Conservation (phyloP, 1,140 invertebrate species). For the Olivierus martensii region DNA sequence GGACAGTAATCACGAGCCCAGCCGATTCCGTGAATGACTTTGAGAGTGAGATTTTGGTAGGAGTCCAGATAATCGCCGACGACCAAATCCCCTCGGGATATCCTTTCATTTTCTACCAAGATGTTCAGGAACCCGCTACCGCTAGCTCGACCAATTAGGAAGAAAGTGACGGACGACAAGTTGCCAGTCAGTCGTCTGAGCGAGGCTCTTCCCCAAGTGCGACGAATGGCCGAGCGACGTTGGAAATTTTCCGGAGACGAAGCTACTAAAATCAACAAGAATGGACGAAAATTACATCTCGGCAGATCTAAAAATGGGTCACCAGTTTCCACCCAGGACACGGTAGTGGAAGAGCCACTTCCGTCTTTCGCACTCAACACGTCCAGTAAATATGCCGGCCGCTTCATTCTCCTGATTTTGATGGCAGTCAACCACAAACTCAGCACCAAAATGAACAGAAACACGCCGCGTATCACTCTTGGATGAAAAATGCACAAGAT, state of each 20-base stretch:
- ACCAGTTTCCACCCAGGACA: background rate
- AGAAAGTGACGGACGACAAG: background rate
- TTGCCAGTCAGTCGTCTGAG: constrained; percentile 5
- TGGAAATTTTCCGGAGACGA: constrained; percentile 30
- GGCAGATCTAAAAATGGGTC: background rate
- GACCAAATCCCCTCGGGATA: constrained; percentile 46
- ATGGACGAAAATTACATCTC: background rate
- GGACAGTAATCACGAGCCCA: constrained; percentile 54
- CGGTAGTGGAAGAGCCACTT: no score
- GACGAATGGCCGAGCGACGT: constrained; percentile 26
- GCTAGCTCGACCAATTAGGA: constrained; percentile 5
- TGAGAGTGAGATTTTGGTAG: constrained; percentile 68
- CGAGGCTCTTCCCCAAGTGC: constrained; percentile 23
- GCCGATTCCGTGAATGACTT: constrained; percentile 68
- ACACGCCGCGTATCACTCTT: no score
- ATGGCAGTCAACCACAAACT: no score
- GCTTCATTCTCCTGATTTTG: no score
- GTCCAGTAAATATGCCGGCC: no score
- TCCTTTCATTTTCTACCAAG: constrained; percentile 4
- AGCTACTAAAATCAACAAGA: constrained; percentile 31
- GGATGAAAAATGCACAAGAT: no score
- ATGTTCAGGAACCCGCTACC: background rate
- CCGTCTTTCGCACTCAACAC: no score
- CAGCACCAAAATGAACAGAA: no score
- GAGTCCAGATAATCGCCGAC: constrained; percentile 61